These are phyloP conservation scores for Bimastos eiseni DNA, from an alignment of 2,888 invertebrate genomes.

Conservation along the genomic window DNA sequence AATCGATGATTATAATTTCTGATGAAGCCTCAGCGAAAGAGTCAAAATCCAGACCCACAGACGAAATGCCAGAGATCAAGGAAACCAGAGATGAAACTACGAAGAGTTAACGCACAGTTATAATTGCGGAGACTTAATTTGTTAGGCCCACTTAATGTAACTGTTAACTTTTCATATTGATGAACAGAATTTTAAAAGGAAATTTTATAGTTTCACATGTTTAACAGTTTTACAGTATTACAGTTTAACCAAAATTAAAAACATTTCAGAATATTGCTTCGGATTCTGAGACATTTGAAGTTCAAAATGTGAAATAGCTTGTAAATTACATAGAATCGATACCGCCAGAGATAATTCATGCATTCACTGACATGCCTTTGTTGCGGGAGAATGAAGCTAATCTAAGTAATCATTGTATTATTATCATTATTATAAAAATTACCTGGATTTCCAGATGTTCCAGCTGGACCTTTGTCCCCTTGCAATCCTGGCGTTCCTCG, in stretches of 20 bases:
- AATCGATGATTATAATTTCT: neutral
- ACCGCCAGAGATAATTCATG: neutral
- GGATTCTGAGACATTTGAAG: neutral
- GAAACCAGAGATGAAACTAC: neutral
- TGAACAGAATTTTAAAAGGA: no score
- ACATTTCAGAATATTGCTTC: neutral
- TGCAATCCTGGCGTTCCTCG: conserved; percentile 30
- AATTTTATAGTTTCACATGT: neutral
- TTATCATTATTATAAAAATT: neutral
- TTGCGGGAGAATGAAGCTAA: neutral
- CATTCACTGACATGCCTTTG: neutral
- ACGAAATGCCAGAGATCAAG: neutral
- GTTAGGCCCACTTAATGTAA: neutral
- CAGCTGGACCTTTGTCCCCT: conserved; percentile 35
- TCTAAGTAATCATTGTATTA: neutral
- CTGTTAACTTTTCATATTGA: neutral
- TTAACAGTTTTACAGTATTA: neutral
- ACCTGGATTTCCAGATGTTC: conserved; percentile 33
- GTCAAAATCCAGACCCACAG: neutral
- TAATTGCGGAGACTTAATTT: neutral
- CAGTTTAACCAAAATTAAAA: no score
- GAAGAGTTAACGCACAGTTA: neutral
- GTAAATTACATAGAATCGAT: neutral
- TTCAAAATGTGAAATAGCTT: neutral
- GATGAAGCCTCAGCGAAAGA: neutral